Evolutionary conservation across 2,797 vertebrate genomes (phyloP).

Genomic region (Falco peregrinus): DNA sequence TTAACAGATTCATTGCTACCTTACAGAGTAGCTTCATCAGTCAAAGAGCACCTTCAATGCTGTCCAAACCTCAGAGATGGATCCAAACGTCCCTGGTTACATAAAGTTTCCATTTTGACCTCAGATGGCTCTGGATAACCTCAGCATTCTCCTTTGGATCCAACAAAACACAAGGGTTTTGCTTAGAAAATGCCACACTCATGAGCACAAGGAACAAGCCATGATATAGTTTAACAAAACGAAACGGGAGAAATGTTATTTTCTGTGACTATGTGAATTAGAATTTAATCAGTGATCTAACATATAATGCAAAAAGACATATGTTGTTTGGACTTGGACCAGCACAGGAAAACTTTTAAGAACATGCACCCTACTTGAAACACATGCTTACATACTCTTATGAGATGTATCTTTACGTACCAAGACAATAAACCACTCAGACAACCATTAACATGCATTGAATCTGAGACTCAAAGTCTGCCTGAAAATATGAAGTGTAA

Average conservation of each 20-base stretch:
- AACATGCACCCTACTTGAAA: background rate
- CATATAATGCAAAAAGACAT: background rate
- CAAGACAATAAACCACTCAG: background rate
- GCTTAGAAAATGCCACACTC: background rate
- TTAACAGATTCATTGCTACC: conserved; percentile 8
- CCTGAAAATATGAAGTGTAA: background rate
- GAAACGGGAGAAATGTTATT: background rate
- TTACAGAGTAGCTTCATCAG: background rate
- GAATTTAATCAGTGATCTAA: background rate
- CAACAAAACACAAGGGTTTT: background rate
- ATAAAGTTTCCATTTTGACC: background rate
- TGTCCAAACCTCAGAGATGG: background rate
- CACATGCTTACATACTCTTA: background rate
- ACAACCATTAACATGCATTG: background rate
- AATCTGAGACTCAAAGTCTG: background rate
- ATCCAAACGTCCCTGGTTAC: background rate
- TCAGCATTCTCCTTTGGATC: background rate
- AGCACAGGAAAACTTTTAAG: background rate
- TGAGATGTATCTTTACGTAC: background rate
- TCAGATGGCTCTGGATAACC: background rate
- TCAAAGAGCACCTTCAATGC: background rate
- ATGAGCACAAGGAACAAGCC: background rate
- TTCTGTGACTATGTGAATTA: background rate
- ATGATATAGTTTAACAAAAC: background rate
- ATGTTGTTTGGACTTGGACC: background rate